Base-by-base conservation (phyloP, 2,888 invertebrate genomes). In the Eubasilissa splendida region DNA sequence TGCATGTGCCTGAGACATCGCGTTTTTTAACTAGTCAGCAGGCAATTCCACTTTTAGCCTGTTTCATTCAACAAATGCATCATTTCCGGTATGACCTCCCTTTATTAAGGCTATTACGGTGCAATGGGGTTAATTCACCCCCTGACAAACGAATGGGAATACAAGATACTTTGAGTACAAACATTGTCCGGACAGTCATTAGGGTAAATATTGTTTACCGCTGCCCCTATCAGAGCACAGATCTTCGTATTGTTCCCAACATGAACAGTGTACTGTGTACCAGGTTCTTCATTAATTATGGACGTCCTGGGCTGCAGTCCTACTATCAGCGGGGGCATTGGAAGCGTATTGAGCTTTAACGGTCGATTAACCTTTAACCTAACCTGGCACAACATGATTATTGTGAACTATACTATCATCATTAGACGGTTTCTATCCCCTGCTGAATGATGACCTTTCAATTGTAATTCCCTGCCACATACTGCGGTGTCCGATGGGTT, bases 121-220 rank as follows among this genome's bases (percentile, higher is more conserved):
- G 14, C 14, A 22, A 10, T 70, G 31, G 60, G 75, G 59, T 50
- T 50, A 60, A 75, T 75, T 50, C 50, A 22, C 50, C 12, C 11
- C 59, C 50, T 22, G 22, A 42, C 71, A 71, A 14, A 31, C 53
- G 33, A 56, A 54, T 50, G 42, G 68, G n/a, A 50, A 14, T 50
- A 68, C 68, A 52, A 50, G 68, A 50, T 50, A 68, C 42, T 42
- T 50, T 14, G n/a, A 14, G 53, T 31, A 54, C 56, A 71, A 71
- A 71, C 56, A 79, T 76, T 77, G 80, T 59, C 65, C 79, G 58
- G 63, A 60, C 82, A 56, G 82, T 82, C 82, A 82, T 82, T 82
- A 82, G 77, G 80, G 77, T 74, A 82, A 80, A 82, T 79, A 80
- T 82, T 82, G 82, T 82, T 82, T 82, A 80, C 82, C 71, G 82